Evolutionary conservation across 1,140 invertebrate species (phyloP).

Genomic region (Drosophila auraria): DNA sequence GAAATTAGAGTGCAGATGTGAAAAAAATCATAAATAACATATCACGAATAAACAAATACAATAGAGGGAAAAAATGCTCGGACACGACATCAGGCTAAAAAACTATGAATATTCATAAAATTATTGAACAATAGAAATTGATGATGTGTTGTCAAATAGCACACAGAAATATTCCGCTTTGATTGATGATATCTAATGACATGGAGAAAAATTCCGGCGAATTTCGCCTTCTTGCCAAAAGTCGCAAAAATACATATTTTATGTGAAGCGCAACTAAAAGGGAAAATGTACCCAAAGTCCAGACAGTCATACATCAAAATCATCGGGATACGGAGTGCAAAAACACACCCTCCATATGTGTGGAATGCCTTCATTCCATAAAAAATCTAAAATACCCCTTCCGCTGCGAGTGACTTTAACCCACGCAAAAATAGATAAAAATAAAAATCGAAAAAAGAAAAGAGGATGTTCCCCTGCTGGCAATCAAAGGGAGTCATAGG

Average conservation of each 20-base stretch:
- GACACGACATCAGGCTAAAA: conserved; percentile 50
- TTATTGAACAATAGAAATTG: conserved; percentile 82
- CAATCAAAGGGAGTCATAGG: conserved; percentile 74
- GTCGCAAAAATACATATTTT: conserved; percentile 51
- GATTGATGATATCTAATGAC: conserved; percentile 72
- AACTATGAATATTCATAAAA: conserved; percentile 83
- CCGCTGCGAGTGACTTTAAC: conserved; percentile 35
- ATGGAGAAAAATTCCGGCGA: conserved; percentile 44
- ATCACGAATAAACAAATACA: conserved; percentile 67
- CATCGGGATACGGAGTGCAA: conserved; percentile 25
- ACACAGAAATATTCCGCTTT: conserved; percentile 41
- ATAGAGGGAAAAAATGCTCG: conserved; percentile 40
- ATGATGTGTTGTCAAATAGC: conserved; percentile 80
- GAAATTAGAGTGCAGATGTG: conserved; percentile 29
- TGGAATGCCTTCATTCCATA: conserved; percentile 40
- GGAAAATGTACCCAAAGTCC: conserved; percentile 17
- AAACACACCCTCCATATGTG: conserved; percentile 62
- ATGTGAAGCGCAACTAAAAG: conserved; percentile 57
- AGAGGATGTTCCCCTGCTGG: conserved; percentile 53
- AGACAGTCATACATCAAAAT: conserved; percentile 80
- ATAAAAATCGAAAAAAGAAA: conserved; percentile 35
- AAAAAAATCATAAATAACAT: conserved; percentile 72
- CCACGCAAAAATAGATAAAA: conserved; percentile 72
- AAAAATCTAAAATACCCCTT: conserved; percentile 39
- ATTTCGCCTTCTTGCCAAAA: conserved; percentile 51